These are phyloP conservation scores for Cichlasoma orientale DNA, from an alignment of 2,797 vertebrate genomes.

Conservation along the genomic window DNA sequence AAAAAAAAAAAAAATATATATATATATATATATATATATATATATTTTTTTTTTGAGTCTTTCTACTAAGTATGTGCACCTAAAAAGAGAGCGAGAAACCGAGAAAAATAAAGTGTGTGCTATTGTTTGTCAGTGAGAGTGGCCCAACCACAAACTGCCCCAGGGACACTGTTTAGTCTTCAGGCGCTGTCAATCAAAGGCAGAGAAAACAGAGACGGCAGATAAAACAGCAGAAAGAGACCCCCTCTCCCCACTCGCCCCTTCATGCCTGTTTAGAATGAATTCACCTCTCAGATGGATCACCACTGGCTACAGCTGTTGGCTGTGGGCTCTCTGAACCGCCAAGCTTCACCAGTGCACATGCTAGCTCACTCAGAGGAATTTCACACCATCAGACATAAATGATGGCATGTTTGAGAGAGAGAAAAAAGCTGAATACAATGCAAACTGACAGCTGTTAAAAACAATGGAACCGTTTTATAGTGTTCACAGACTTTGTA, in stretches of 20 bases:
- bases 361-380: conserved; percentile 44
- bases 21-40: no score
- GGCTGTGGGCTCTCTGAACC: conserved; percentile 58
- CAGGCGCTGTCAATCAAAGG: conserved; percentile 63
- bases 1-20: no score
- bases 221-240: conserved; percentile 14
- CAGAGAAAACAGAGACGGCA: conserved; percentile 38
- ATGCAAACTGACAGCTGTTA: no score
- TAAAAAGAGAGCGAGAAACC: not conserved
- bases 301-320: conserved; percentile 68
- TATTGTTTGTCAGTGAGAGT: conserved; percentile 48
- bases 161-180: conserved; percentile 72
- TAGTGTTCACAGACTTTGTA: no score
- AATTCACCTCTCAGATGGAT: conserved; percentile 46
- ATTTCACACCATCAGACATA: conserved; percentile 40
- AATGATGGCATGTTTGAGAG: not conserved
- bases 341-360: conserved; percentile 32
- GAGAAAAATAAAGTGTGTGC: conserved; percentile 21
- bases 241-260: not conserved
- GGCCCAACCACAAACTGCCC: conserved; percentile 26
- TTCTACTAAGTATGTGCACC: not conserved
- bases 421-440: not conserved
- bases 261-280: conserved; percentile 34
- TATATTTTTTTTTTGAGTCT: no score
- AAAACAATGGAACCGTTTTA: no score